phyloP scores from a whole-genome alignment of 2,888 invertebrate genomes.

The Cynaeus angustus region DNA sequence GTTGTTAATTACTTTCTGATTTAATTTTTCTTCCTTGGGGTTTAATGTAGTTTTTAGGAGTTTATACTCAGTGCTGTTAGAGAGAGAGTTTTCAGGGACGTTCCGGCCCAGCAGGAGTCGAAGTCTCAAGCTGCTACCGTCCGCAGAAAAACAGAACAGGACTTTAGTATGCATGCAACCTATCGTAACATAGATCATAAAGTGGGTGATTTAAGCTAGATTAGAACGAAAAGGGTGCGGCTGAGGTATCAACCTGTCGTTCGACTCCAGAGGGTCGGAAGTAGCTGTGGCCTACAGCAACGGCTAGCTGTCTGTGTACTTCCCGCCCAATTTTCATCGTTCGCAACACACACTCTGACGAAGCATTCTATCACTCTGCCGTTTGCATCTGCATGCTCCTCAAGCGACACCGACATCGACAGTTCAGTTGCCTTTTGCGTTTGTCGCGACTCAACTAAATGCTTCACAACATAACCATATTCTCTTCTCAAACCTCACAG shows the following conservation, averaged over 20 bases:
- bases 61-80: constrained; percentile 68
- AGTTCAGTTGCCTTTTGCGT: constrained; percentile 7
- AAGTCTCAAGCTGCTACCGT: constrained; percentile 69
- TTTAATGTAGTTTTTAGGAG: constrained; percentile 52
- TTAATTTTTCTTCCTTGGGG: constrained; percentile 45
- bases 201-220: constrained; percentile 48
- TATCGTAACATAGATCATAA: constrained; percentile 46
- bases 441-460: constrained; percentile 14
- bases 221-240: constrained; percentile 53
- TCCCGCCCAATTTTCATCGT: constrained; percentile 67
- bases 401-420: constrained; percentile 15
- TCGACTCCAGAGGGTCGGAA: constrained; percentile 72
- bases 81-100: constrained; percentile 71
- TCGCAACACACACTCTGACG: constrained; percentile 57
- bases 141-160: constrained; percentile 61
- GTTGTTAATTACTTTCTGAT: constrained; percentile 47
- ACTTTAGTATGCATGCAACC: constrained; percentile 57
- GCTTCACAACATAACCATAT: not conserved
- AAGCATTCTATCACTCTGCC: constrained; percentile 55
- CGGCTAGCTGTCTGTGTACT: constrained; percentile 78
- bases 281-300: constrained; percentile 78
- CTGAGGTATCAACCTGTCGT: constrained; percentile 68
- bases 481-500: constrained; percentile 2
- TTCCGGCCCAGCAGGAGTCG: constrained; percentile 70
- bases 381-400: constrained; percentile 51